Conservation (phyloP, 2,113 vertebrate species). For the Fulica atra region DNA sequence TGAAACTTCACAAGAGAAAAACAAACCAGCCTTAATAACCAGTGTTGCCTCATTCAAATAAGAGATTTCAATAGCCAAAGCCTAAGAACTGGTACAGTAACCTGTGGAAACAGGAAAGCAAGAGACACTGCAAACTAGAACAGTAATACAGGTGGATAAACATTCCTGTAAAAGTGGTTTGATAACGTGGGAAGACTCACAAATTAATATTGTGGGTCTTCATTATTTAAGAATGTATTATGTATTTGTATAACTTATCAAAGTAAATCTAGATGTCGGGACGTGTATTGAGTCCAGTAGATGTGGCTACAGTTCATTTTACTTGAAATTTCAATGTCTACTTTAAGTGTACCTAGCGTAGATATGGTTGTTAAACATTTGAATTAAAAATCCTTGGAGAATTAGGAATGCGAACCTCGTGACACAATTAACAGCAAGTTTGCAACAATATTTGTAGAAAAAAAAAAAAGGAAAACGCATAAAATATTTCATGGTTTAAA, state of each 20-base stretch:
- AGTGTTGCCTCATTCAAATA: slow-evolving; percentile 91
- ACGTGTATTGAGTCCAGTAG: slow-evolving; percentile 74
- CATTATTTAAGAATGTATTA: slow-evolving; percentile 87
- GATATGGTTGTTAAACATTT: slow-evolving; percentile 66
- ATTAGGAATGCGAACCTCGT: slow-evolving; percentile 56
- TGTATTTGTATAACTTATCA: slow-evolving; percentile 82
- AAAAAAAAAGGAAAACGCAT: slow-evolving; percentile 53
- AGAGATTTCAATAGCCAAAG: slow-evolving; percentile 89
- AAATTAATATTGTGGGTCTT: slow-evolving; percentile 79
- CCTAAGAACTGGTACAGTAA: slow-evolving; percentile 75
- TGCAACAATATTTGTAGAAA: slow-evolving; percentile 59
- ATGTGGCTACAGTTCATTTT: slow-evolving; percentile 80
- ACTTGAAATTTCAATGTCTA: slow-evolving; percentile 83
- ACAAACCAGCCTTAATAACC: slow-evolving; percentile 95
- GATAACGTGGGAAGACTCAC: slow-evolving; percentile 71
- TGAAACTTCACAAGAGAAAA: slow-evolving; percentile 84
- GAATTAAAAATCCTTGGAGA: slow-evolving; percentile 60
- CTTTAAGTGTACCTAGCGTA: slow-evolving; percentile 75
- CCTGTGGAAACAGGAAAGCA: slow-evolving; percentile 64
- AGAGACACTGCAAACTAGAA: slow-evolving; percentile 70
- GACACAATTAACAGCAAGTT: slow-evolving; percentile 60
- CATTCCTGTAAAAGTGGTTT: slow-evolving; percentile 74
- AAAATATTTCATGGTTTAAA: slow-evolving; percentile 63
- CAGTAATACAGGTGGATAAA: slow-evolving; percentile 70
- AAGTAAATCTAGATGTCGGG: slow-evolving; percentile 77